phyloP scores from a whole-genome alignment of 1,140 invertebrate genomes.

The Cotesia vestalis region DNA sequence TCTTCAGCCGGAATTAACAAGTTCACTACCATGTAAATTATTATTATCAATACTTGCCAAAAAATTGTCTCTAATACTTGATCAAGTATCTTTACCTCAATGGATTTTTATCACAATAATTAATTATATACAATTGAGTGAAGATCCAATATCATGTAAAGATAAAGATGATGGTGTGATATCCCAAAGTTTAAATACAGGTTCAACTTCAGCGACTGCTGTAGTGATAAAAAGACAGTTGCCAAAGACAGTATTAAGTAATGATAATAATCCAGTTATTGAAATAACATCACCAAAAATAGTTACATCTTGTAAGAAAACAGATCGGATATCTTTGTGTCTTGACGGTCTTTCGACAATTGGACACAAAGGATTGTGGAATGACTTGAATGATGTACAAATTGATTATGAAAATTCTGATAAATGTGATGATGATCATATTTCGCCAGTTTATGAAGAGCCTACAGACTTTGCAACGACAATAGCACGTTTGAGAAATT shows the following conservation, averaged over 20 bases:
- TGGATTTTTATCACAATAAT: conserved; percentile 46
- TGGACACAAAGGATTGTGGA: conserved; percentile 57
- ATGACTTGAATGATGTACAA: conserved; percentile 47
- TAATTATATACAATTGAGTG: not conserved
- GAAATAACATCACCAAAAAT: conserved; percentile 30
- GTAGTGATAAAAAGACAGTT: conserved; percentile 53
- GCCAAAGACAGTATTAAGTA: conserved; percentile 42
- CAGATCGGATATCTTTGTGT: conserved; percentile 44
- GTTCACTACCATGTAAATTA: conserved; percentile 72
- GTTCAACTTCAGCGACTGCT: conserved; percentile 56
- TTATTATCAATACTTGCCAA: conserved; percentile 71
- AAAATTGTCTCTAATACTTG: conserved; percentile 61
- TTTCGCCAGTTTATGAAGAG: conserved; percentile 75
- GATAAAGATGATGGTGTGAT: conserved; percentile 43
- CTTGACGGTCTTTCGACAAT: conserved; percentile 51
- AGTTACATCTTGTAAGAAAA: conserved; percentile 1
- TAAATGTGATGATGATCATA: conserved; percentile 43
- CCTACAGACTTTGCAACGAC: conserved; percentile 76
- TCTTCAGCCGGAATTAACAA: conserved; percentile 73
- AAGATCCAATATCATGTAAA: not conserved
- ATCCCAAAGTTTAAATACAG: conserved; percentile 50
- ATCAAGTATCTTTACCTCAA: conserved; percentile 50
- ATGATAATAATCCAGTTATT: conserved; percentile 27
- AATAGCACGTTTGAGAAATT: conserved; percentile 74
- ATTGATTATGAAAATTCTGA: conserved; percentile 51